Percentiles rank a stretch among this genome's conserved stretches.
Conservation (phyloP, 37 sponge, comb jelly and placozoan species). For the Cliona cf. orientalis region DNA sequence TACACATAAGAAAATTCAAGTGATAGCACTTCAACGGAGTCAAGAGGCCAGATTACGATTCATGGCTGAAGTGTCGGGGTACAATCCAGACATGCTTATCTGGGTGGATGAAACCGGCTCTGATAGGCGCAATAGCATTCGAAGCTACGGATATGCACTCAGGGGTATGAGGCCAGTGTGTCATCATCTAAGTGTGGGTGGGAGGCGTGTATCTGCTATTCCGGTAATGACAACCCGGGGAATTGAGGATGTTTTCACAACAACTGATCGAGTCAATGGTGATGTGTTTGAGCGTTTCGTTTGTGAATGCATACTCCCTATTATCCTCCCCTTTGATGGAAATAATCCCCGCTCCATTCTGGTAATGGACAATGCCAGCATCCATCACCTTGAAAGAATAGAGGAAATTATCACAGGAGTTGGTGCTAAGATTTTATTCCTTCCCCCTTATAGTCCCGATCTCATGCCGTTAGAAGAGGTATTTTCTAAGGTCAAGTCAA, state of each 20-base stretch:
- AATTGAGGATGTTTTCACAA: conserved; percentile 8
- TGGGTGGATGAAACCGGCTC: conserved; percentile 17
- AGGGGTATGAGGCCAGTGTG: neutral
- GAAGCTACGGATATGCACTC: neutral
- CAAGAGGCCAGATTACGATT: neutral
- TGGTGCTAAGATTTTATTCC: neutral
- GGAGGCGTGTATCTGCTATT: conserved; percentile 14
- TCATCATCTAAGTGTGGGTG: neutral
- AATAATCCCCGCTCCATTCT: neutral
- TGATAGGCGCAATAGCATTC: neutral
- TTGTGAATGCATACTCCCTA: neutral
- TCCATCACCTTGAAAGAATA: neutral
- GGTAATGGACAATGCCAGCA: neutral
- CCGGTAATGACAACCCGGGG: neutral
- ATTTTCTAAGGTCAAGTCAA: conserved; percentile 5
- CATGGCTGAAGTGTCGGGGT: neutral
- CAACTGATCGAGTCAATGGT: conserved; percentile 1
- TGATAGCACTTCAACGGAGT: neutral
- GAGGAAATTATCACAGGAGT: neutral
- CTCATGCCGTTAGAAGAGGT: neutral
- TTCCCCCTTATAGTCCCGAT: neutral
- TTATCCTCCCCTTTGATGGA: conserved; percentile 8
- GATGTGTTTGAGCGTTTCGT: neutral
- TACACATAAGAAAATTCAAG: neutral
- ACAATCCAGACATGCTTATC: neutral